These are phyloP conservation scores for Idris sp. DNA, from an alignment of 1,140 invertebrate species.

Conservation along the genomic window DNA sequence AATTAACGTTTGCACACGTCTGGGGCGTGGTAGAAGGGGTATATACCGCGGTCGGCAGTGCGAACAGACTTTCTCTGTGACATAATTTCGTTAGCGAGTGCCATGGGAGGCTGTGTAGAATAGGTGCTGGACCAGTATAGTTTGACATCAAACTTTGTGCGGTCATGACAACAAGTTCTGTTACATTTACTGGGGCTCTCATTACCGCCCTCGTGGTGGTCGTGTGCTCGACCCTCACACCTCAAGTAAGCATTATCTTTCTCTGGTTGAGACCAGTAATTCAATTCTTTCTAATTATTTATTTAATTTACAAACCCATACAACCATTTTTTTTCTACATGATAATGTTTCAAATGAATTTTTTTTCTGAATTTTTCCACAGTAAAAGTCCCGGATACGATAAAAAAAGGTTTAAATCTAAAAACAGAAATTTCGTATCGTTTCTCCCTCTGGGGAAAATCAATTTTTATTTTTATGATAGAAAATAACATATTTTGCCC, in stretches of 20 bases:
- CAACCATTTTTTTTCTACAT: no score
- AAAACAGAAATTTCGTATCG: no score
- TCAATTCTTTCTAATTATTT: not conserved
- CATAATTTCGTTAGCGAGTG: conserved; percentile 71
- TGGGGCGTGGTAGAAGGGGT: conserved; percentile 58
- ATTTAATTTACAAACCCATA: not conserved
- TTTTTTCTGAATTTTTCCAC: no score
- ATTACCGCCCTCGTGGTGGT: conserved; percentile 46
- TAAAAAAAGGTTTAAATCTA: no score
- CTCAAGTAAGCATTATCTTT: conserved; percentile 55
- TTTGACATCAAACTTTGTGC: conserved; percentile 71
- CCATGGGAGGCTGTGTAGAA: conserved; percentile 55
- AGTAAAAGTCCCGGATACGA: no score
- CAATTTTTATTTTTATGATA: no score
- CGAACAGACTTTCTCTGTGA: conserved; percentile 74
- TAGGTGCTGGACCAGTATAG: conserved; percentile 71
- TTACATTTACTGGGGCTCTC: conserved; percentile 36
- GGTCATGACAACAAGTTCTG: conserved; percentile 66
- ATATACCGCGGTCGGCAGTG: conserved; percentile 39
- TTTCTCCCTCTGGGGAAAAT: no score
- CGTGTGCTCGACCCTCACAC: conserved; percentile 12
- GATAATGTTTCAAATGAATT: no score
- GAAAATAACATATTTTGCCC: no score
- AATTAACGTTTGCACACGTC: conserved; percentile 60
- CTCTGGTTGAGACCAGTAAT: not conserved